Evolutionary conservation across 2,113 vertebrate genomes (phyloP), one percentile per base, ranked within the genome.

Genomic region (Cynoglossus semilaevis): DNA sequence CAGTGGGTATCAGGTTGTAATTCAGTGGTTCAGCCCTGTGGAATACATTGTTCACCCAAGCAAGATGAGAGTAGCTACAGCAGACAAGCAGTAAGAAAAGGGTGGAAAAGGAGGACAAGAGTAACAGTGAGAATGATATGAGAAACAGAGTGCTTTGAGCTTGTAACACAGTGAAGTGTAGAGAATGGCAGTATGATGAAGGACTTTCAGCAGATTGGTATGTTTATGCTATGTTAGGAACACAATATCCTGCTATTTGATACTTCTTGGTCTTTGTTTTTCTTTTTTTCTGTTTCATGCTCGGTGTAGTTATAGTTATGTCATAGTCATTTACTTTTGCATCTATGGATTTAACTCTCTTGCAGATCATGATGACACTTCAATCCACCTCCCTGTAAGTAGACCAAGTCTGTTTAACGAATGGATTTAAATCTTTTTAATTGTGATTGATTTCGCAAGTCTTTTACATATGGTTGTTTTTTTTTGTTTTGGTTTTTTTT

Each of bases 151-250:
- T 40, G 43, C 18, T 4, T 56, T 59, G 29, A 54, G 72, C 19
- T 57, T 35, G 46, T 51, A 62, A 34, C 42, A 5, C 38, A 43
- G 40, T 2, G 40, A 22, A 45, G 40, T 13, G 43, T 71, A 63
- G 80, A 84, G 16, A 38, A 80, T 81, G 79, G 72, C 58, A 77
- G 7, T 0, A 77, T 80, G 80, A 77, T 17, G 44, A 71, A 58
- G 42, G 60, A 40, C 60, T 56, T 46, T 1, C 44, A 17, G 16
- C 53, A 71, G 18, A 77, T 50, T 55, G 66, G 77, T 80, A 81
- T 5, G 71, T 75, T 58, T 9, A 11, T 57, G 51, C 41, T 48
- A 12, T n/a, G 18, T 35, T 1, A 54, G 44, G 43, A 41, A 7
- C 10, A 40, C 7, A 13, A 29, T 29, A 29, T 34, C 3, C n/a